Conservation (phyloP, 2,113 vertebrate species). For the Cariama cristata region DNA sequence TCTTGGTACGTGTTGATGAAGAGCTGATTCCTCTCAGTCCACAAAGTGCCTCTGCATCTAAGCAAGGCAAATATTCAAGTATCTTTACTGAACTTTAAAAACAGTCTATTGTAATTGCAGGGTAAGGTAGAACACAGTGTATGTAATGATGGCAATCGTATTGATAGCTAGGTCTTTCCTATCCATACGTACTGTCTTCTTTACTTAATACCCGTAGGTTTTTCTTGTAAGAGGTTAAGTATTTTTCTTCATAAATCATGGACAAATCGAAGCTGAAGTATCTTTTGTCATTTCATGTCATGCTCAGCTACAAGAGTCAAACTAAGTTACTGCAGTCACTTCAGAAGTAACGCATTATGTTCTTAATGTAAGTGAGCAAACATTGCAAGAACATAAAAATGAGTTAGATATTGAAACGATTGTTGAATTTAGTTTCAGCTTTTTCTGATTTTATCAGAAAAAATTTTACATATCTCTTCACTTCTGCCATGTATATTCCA, state of each 20-base stretch:
- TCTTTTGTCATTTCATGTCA: not conserved
- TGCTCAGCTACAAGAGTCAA: not conserved
- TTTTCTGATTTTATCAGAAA: conserved; percentile 14
- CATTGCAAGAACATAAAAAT: not conserved
- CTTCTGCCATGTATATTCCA: not conserved
- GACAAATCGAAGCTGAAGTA: not conserved
- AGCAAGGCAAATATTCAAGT: not conserved
- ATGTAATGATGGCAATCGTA: not conserved
- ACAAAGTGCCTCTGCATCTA: not conserved
- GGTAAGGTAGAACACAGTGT: not conserved
- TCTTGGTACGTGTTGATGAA: not conserved
- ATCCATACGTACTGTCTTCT: not conserved
- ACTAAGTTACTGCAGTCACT: not conserved
- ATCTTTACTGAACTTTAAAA: not conserved
- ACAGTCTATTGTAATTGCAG: not conserved
- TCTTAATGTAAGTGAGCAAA: not conserved
- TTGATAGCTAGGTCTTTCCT: not conserved
- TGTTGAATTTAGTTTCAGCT: conserved; percentile 3
- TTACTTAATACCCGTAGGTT: not conserved
- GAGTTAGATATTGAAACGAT: not conserved
- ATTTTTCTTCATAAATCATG: not conserved
- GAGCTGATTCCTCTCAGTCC: not conserved
- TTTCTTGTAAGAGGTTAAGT: not conserved
- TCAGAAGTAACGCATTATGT: not conserved
- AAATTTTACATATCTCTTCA: conserved; percentile 13